phyloP scores from a whole-genome alignment of 2,113 vertebrate species.

The Perca fluviatilis region DNA sequence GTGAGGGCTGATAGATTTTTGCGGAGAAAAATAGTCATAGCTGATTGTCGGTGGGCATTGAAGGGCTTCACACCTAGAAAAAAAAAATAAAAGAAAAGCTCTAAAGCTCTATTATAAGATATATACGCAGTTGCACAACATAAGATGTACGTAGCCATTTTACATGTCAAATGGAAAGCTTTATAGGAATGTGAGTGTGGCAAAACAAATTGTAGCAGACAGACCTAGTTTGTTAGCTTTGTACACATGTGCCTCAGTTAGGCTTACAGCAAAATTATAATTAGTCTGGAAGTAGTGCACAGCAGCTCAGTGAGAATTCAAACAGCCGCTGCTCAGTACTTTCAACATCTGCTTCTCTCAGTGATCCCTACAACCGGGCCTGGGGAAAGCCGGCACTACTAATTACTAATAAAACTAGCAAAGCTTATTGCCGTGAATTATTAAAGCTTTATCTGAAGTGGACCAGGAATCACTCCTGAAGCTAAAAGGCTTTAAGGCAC shows the following conservation, averaged over 20 bases:
- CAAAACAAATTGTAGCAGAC: conserved; percentile 72
- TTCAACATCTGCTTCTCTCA: conserved; percentile 90
- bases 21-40: too few species aligned
- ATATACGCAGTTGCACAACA: not conserved
- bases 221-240: conserved; percentile 78
- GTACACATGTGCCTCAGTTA: conserved; percentile 79
- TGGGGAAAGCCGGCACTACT: conserved; percentile 84
- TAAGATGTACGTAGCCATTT: conserved; percentile 14
- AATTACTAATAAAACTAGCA: conserved; percentile 94
- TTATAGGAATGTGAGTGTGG: conserved; percentile 59
- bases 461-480: conserved; percentile 86
- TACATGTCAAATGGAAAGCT: conserved; percentile 26
- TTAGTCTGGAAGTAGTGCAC: conserved; percentile 78
- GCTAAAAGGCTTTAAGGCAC: conserved; percentile 84
- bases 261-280: conserved; percentile 86
- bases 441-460: conserved; percentile 89
- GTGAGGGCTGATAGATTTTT: conserved; percentile 64
- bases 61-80: too few species aligned
- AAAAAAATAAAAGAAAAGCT: too few species aligned
- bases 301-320: conserved; percentile 79
- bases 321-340: conserved; percentile 85
- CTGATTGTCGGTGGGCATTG: too few species aligned
- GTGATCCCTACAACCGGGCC: conserved; percentile 85
- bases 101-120: conserved; percentile 6
- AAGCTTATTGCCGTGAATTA: conserved; percentile 93